Evolutionary conservation across 2,113 vertebrate species (phyloP), one percentile per base, ranked within the genome.

Genomic region (Pelecanus crispus): DNA sequence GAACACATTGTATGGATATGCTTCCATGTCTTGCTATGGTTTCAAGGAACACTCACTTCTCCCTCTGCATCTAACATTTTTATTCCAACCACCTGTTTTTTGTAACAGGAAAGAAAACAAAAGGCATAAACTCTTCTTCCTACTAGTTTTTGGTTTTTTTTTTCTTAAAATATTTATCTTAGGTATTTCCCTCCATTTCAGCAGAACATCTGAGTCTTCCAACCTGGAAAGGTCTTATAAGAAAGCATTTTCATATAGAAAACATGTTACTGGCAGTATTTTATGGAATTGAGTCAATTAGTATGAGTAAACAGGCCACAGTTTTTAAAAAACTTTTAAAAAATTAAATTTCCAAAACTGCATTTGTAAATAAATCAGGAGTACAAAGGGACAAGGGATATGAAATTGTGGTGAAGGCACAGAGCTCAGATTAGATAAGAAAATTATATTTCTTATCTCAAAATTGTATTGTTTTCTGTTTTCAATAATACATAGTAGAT

Each of bases 381-480:
- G 11, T 80, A 88, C 44, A 92, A 92, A 85, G 40, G 10, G 11
- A 62, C 16, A 50, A 12, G 12, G 8, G 36, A 56, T 77, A 40
- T 50, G 38, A 44, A 83, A 73, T 9, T 13, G 10, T 38, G 61
- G 82, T 47, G 34, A 77, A 88, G 34, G 25, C 32, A 55, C 47
- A 92, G 19, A 73, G 36, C n/a, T 66, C 55, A 17, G 34, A 50
- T 84, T 90, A 36, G 17, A 42, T 8, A 81, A 71, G 73, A 91
- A 89, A 85, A 80, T 40, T 3, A 0, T 47, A 47, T 86, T 91
- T 90, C 53, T 74, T 71, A 36, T 36, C 47, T 7, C 67, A 61
- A 95, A 81, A 73, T 62, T 42, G 18, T 55, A 83, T 85, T 94
- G 36, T 22, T 85, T 85, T 96, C 92, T 89, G 55, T 91, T 97